Evolutionary conservation across 1,140 invertebrate species (phyloP).

Genomic region (Babylonia areolata): DNA sequence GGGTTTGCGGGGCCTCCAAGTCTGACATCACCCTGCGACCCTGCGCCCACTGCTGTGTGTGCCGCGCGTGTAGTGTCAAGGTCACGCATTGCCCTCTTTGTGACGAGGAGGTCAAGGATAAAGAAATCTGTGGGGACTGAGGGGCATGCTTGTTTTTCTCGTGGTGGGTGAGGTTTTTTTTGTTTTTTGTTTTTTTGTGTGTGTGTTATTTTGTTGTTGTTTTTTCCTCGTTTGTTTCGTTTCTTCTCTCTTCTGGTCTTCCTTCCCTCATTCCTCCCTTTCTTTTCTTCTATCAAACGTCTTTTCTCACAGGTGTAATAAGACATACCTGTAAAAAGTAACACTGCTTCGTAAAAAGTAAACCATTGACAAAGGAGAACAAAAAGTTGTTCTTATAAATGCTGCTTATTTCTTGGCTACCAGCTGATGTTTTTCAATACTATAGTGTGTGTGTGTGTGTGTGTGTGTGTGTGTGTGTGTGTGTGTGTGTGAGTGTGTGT

Average conservation of each 20-base stretch:
- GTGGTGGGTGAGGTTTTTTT: background rate
- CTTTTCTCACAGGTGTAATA: no score
- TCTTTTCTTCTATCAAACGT: no score
- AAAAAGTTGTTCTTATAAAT: no score
- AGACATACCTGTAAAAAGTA: no score
- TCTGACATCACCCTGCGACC: slow-evolving; percentile 25
- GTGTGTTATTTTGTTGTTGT: no score
- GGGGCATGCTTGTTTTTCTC: background rate
- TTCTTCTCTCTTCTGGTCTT: no score
- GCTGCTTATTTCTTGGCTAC: background rate
- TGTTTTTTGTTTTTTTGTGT: no score
- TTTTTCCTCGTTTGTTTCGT: no score
- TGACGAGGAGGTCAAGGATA: slow-evolving; percentile 22
- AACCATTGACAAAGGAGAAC: no score
- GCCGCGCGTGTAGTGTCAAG: slow-evolving; percentile 20
- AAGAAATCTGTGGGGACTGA: background rate
- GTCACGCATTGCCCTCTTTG: slow-evolving; percentile 26
- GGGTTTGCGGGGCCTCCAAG: slow-evolving; percentile 13
- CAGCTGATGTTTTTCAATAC: background rate
- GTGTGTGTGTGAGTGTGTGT: background rate
- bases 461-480: background rate
- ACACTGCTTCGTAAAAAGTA: no score
- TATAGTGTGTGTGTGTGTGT: background rate
- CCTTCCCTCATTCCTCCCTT: no score
- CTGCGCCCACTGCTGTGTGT: slow-evolving; percentile 30